Conservation (phyloP, 2,888 invertebrate genomes). For the Agapetus fuscipes region DNA sequence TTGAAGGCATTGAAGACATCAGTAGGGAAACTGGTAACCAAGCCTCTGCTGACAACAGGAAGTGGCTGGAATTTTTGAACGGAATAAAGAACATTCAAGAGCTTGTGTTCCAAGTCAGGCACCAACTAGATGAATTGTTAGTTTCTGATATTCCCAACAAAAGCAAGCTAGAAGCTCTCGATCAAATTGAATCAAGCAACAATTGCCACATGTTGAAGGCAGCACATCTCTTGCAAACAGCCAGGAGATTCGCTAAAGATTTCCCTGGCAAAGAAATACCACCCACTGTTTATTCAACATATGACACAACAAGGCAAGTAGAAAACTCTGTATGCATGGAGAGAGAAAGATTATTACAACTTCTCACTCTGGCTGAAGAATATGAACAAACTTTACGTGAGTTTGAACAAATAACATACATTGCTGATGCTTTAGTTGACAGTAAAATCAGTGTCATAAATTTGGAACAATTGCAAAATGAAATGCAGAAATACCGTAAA, state of each 20-base stretch:
- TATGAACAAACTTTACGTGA: conserved; percentile 83
- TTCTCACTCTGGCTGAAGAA: conserved; percentile 70
- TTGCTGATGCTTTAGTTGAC: conserved; percentile 72
- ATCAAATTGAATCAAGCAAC: conserved; percentile 59
- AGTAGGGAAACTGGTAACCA: conserved; percentile 49
- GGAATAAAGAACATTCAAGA: conserved; percentile 49
- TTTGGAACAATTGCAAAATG: conserved; percentile 74
- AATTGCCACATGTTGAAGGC: conserved; percentile 51
- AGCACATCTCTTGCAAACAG: conserved; percentile 51
- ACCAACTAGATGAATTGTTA: conserved; percentile 45
- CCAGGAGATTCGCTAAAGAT: conserved; percentile 53
- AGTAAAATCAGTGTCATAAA: conserved; percentile 66
- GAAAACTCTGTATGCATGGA: conserved; percentile 61
- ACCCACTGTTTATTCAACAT: conserved; percentile 51
- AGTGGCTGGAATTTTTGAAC: conserved; percentile 62
- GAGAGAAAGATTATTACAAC: conserved; percentile 65
- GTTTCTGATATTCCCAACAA: conserved; percentile 56
- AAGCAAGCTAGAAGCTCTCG: conserved; percentile 57
- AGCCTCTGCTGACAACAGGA: conserved; percentile 29
- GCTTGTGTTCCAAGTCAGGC: conserved; percentile 40
- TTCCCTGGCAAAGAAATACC: conserved; percentile 64
- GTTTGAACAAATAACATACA: conserved; percentile 74
- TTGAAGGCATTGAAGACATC: conserved; percentile 58
- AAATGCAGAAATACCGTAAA: conserved; percentile 81
- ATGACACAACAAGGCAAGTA: conserved; percentile 58